Percentiles rank a stretch among this genome's conserved stretches.
phyloP scores from a whole-genome alignment of 2,797 vertebrate species.

The Merluccius polli region DNA sequence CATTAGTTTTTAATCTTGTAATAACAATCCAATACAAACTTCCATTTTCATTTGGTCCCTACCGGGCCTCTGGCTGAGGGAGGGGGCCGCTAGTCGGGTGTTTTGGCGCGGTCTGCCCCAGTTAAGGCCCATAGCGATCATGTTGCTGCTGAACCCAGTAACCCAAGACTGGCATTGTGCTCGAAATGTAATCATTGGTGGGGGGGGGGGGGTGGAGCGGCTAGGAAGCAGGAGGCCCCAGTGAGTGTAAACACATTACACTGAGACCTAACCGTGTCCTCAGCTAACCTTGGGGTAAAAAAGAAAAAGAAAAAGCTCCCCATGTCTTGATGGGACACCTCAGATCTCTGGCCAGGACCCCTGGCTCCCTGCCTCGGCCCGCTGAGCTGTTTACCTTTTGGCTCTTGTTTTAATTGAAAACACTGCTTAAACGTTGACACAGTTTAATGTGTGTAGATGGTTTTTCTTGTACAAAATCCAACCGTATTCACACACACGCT shows the following conservation, averaged over 20 bases:
- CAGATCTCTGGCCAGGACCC: slow-evolving; percentile 60
- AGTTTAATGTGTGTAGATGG: slow-evolving; percentile 65
- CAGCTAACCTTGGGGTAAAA: slow-evolving; percentile 59
- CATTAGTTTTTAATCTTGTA: not conserved
- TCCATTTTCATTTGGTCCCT: slow-evolving; percentile 53
- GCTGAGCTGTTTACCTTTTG: slow-evolving; percentile 66
- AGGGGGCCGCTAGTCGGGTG: slow-evolving; percentile 41
- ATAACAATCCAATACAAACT: slow-evolving; percentile 29
- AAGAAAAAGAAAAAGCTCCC: not conserved
- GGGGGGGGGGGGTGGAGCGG: slow-evolving; percentile 52
- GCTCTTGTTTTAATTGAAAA: slow-evolving; percentile 74
- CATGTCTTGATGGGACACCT: slow-evolving; percentile 38
- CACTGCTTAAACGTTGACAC: slow-evolving; percentile 70
- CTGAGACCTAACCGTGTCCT: slow-evolving; percentile 70
- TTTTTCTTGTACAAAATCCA: slow-evolving; percentile 38
- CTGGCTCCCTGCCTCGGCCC: slow-evolving; percentile 52
- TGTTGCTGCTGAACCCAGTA: slow-evolving; percentile 64
- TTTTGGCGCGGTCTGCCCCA: slow-evolving; percentile 51
- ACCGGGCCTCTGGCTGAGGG: slow-evolving; percentile 32
- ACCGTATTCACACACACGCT: slow-evolving; percentile 37
- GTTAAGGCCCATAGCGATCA: slow-evolving; percentile 45
- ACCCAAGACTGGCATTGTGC: slow-evolving; percentile 72
- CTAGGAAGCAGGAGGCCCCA: slow-evolving; percentile 72
- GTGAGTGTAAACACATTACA: slow-evolving; percentile 77
- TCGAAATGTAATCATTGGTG: slow-evolving; percentile 73